These are phyloP conservation scores for Sinhomidia bicolor DNA, from an alignment of 2,888 invertebrate species.

Conservation along the genomic window DNA sequence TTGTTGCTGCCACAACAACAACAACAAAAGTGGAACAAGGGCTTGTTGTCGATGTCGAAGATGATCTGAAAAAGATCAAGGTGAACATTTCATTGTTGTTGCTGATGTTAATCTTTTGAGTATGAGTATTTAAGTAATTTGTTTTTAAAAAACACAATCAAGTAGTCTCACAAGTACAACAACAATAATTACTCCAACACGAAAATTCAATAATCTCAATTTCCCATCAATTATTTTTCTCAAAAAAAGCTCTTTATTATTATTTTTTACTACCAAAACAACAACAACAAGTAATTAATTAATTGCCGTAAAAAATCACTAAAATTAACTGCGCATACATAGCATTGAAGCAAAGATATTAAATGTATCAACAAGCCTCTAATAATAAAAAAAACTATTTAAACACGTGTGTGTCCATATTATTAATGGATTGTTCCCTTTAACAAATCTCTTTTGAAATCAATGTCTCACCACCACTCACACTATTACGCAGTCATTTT, in stretches of 20 bases:
- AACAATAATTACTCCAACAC: constrained; percentile 21
- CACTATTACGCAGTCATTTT: neutral
- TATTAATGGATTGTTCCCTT: too few relatives aligned
- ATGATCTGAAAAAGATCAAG: constrained; percentile 72
- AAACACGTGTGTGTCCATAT: too few relatives aligned
- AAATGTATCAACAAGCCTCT: neutral
- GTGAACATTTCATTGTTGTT: constrained; percentile 61
- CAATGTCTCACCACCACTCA: neutral
- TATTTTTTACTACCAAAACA: neutral
- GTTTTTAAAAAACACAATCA: neutral
- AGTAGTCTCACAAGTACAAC: constrained; percentile 14
- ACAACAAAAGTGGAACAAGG: constrained; percentile 5
- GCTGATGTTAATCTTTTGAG: neutral
- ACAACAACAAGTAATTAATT: neutral
- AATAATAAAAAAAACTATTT: too few relatives aligned
- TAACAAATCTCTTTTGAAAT: neutral
- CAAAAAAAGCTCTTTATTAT: constrained; percentile 25
- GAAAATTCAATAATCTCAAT: neutral
- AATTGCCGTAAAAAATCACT: constrained; percentile 1
- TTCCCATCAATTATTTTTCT: neutral
- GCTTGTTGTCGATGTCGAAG: neutral
- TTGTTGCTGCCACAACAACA: neutral
- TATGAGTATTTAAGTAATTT: neutral
- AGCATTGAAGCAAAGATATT: neutral
- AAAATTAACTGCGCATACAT: constrained; percentile 4